Evolutionary conservation across 2,113 vertebrate genomes (phyloP).

Genomic region (Scalopus aquaticus): DNA sequence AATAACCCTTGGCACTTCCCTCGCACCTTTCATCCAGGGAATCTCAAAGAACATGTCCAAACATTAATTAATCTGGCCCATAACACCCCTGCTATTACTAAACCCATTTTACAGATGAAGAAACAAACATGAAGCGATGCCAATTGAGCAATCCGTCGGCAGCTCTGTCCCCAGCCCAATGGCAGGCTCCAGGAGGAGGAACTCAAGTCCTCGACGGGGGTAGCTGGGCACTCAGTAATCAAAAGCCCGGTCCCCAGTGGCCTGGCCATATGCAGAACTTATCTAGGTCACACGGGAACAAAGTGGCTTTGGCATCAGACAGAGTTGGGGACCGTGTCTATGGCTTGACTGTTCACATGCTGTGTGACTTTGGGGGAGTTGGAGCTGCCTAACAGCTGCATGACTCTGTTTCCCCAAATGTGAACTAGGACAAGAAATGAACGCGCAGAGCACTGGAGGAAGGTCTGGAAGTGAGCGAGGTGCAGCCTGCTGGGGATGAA

Average conservation of each 20-base stretch:
- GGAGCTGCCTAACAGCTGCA: neutral
- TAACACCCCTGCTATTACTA: slow-evolving; percentile 55
- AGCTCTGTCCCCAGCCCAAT: too few relatives aligned
- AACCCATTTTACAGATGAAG: slow-evolving; percentile 70
- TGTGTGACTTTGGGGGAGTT: neutral
- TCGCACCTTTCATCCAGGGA: slow-evolving; percentile 60
- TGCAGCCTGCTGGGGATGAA: too few relatives aligned
- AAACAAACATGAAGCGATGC: slow-evolving; percentile 27
- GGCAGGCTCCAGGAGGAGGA: neutral
- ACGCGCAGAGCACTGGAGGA: neutral
- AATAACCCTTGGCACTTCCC: slow-evolving; percentile 44
- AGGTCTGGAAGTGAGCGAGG: neutral
- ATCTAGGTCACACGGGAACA: neutral
- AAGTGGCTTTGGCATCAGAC: neutral
- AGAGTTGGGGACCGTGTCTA: neutral
- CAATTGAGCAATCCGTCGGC: neutral
- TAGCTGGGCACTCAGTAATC: neutral
- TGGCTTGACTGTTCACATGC: neutral
- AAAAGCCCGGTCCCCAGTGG: neutral
- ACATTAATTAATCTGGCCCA: slow-evolving; percentile 52
- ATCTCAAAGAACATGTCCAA: slow-evolving; percentile 68
- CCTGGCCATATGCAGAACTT: neutral
- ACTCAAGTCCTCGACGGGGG: accelerated
- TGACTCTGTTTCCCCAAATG: neutral
- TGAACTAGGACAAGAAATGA: neutral